Evolutionary conservation across 1,140 invertebrate species (phyloP).

Genomic region (Lasioglossum albipes): DNA sequence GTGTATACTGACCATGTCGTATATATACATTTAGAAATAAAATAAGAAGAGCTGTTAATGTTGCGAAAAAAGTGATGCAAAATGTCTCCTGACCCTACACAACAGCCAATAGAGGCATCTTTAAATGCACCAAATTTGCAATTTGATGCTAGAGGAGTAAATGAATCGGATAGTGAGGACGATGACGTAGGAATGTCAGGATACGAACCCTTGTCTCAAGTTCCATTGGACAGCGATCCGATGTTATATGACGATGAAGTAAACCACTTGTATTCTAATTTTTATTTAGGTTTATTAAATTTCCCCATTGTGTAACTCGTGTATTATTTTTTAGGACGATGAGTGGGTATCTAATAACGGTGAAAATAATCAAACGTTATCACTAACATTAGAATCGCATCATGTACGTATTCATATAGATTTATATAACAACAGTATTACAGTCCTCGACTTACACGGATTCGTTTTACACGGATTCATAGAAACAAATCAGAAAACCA

Average conservation of each 20-base stretch:
- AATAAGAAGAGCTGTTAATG: neutral
- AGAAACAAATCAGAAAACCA: too few relatives aligned
- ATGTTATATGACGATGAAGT: constrained; percentile 68
- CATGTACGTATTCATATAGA: constrained; percentile 33
- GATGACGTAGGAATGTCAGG: constrained; percentile 70
- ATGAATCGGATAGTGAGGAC: constrained; percentile 75
- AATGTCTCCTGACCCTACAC: constrained; percentile 77
- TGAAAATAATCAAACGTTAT: constrained; percentile 48
- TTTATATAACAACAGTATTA: neutral
- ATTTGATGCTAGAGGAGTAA: constrained; percentile 55
- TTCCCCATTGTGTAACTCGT: neutral
- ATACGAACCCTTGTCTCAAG: constrained; percentile 73
- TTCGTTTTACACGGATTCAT: too few relatives aligned
- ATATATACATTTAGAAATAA: neutral
- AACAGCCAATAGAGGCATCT: constrained; percentile 72
- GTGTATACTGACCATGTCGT: neutral
- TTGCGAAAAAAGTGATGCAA: constrained; percentile 25
- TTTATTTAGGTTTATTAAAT: neutral
- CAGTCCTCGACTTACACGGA: too few relatives aligned
- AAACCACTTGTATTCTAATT: constrained; percentile 20
- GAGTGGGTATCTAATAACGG: constrained; percentile 66
- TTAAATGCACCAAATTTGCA: constrained; percentile 65
- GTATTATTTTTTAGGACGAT: constrained; percentile 66
- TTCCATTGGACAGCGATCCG: constrained; percentile 69
- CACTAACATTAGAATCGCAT: constrained; percentile 31